Base-by-base conservation (phyloP, 2,113 vertebrate species). In the Pygoscelis antarcticus region DNA sequence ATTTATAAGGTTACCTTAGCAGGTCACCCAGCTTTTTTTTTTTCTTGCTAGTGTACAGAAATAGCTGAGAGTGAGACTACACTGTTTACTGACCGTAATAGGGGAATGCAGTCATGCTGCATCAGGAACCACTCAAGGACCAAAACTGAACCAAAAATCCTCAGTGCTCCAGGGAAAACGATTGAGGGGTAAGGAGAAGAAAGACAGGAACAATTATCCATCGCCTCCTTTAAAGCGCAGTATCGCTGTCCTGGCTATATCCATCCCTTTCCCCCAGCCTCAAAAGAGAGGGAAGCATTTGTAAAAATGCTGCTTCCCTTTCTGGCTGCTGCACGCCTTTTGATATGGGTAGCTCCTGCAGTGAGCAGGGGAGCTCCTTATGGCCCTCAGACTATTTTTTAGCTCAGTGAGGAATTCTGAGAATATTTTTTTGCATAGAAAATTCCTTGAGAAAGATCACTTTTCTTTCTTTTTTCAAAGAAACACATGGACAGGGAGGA, bases 1-100 rank as follows among this genome's bases (percentile, higher is more conserved):
- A 95, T 97, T 96, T 90, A 94, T 96, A 97, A 87, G 91, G 95
- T 96, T 97, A 96, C 89, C 77, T 96, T 96, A 89, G 95, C 70
- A 93, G 93, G 89, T 85, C 93, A 96, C 71, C 4, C 81, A 91
- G 93, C 78, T 88, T 90, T 91, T 57, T 54, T 46, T 46, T 81
- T 65, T 68, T 36, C 87, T 85, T 72, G 77, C 51, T 68, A 40
- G 69, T 9, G 46, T n/a, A 80, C 1, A 93, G 11, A 64, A 87
- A 75, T 34, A 91, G 78, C 75, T 70, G 58, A 93, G 66, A 89
- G 69, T 0, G 4, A 95, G 89, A 90, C 51, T 40, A 46, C 25
- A 16, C 40, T 72, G 55, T 84, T 79, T 80, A 88, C 51, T 66
- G 75, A 52, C 18, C 81, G 66, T 14, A 85, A 77, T 91, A 83